Evolutionary conservation across 1,140 invertebrate genomes (phyloP), one percentile per base, ranked within the genome.

Genomic region (Saccostrea cuccullata): DNA sequence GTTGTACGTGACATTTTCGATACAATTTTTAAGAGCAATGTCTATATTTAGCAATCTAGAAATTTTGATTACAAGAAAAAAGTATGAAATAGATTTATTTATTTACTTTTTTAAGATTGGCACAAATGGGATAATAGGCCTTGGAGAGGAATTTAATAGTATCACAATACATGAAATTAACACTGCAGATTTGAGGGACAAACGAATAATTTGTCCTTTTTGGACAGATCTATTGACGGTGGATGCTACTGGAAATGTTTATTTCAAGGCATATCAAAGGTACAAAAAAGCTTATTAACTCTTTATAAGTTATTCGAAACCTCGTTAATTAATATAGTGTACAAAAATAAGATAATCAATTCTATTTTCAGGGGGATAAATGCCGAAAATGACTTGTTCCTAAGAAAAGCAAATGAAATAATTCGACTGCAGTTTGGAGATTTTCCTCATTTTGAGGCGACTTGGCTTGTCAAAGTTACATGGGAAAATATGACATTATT

Each of bases 141-240:
- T 73, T 73, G 67, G 67, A 73, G 67, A 73, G 26, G 9, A 26
- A 15, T 73, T 73, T 13, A 73, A 73, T 23, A 73, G 67, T 30
- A 73, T 73, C 23, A 73, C 67, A 26, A 73, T 73, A 26, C 26
- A 30, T 23, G 67, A 73, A 11, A 73, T 73, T 1, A 23, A 30
- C 26, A 11, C 23, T 13, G 26, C n/a, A 0, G 26, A 23, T 1
- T 8, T 73, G 23, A 26, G 26, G 0, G 23, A 30, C 13, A 73
- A 23, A 30, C 23, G 12, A 23, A 73, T 73, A 0, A 23, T 73
- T 30, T 73, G 67, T 73, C 67, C 67, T 12, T 73, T 73, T 26
- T 73, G 67, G 67, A 30, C 26, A 13, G 67, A 73, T 73, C 67
- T 73, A 15, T 36, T 73, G 67, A 73, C 67, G 26, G 67, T 73